Conservation (phyloP, 2,888 invertebrate genomes). For the Polymixis flavicincta region DNA sequence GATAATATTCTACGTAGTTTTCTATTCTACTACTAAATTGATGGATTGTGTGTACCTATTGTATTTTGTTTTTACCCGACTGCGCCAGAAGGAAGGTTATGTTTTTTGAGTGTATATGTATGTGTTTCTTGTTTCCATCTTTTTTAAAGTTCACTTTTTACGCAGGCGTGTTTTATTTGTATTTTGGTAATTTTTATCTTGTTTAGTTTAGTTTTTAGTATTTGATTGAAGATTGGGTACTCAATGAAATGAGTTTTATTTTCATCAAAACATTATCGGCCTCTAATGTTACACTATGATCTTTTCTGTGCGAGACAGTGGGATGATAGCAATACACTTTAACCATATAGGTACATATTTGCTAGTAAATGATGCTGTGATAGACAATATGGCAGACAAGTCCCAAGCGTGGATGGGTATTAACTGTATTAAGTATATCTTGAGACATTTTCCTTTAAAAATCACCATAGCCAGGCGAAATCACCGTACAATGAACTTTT, state of each 20-base stretch:
- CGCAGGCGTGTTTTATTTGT: no score
- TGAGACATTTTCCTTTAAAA: conserved; percentile 7
- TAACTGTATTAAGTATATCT: neutral
- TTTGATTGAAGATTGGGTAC: neutral
- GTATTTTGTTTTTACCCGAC: no score
- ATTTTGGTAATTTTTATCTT: no score
- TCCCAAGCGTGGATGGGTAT: neutral
- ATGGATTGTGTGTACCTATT: no score
- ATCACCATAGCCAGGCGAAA: neutral
- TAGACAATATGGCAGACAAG: neutral
- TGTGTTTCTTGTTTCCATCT: no score
- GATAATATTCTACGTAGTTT: no score
- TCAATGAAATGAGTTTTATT: neutral
- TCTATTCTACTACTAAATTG: no score
- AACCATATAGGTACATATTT: neutral
- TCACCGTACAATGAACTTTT: neutral
- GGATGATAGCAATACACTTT: neutral
- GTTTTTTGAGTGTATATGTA: no score
- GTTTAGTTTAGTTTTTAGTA: neutral
- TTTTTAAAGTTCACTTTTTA: neutral
- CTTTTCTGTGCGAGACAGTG: no score
- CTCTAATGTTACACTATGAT: neutral
- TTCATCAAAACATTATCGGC: neutral
- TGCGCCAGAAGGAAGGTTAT: no score
- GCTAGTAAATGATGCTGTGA: neutral